Evolutionary conservation across 2,888 invertebrate species (phyloP).

Genomic region (Axea sp.): DNA sequence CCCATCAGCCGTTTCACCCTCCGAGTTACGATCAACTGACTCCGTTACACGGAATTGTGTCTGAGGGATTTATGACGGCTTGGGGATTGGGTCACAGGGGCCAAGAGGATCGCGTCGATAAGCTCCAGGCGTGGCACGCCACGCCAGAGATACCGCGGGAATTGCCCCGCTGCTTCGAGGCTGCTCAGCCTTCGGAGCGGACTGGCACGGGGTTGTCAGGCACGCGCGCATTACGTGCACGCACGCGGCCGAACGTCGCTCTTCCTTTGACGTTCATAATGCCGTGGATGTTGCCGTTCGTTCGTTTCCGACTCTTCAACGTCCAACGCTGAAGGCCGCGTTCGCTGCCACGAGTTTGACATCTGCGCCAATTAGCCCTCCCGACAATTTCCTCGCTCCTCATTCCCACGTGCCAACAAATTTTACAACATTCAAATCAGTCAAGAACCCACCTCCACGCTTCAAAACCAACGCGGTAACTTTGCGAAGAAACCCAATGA

Average conservation of each 20-base stretch:
- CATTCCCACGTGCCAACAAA: no score
- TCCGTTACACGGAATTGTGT: conserved; percentile 9
- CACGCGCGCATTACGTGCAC: conserved; percentile 24
- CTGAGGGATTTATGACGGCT: conserved; percentile 27
- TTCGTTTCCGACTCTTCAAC: neutral
- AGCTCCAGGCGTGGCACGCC: conserved; percentile 37
- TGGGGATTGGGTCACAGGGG: conserved; percentile 34
- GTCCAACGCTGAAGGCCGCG: no score
- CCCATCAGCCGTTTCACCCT: conserved; percentile 3
- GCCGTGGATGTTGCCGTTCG: neutral
- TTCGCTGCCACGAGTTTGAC: no score
- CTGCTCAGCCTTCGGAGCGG: neutral
- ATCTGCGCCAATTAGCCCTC: no score
- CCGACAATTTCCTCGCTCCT: no score
- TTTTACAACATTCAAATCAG: no score
- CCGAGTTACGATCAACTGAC: conserved; percentile 16
- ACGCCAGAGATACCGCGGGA: neutral
- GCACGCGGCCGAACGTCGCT: conserved; percentile 1
- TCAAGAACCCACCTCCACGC: no score
- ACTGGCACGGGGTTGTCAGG: conserved; percentile 3
- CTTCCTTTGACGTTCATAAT: neutral
- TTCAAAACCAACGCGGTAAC: no score
- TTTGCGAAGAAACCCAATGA: no score
- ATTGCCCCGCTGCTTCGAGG: conserved; percentile 3
- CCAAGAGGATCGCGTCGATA: conserved; percentile 32